Conservation (phyloP, 2,888 invertebrate species). For the Syritta pipiens region DNA sequence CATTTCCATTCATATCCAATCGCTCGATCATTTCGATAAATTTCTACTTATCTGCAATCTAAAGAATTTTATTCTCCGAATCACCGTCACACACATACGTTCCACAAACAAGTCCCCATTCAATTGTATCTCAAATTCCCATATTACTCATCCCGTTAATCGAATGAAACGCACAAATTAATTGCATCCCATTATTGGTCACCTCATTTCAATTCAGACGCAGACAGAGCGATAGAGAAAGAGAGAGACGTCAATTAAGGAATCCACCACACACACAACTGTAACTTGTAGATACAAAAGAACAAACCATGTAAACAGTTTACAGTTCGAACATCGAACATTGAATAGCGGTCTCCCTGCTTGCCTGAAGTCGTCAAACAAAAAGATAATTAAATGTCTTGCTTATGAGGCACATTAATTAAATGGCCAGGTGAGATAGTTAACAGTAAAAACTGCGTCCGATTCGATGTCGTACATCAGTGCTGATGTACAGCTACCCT, state of each 20-base stretch:
- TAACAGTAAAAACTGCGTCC: constrained; percentile 57
- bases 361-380: constrained; percentile 1
- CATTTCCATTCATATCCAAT: too few species aligned
- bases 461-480: constrained; percentile 56
- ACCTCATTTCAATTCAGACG: constrained; percentile 30
- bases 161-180: constrained; percentile 32
- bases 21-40: too few species aligned
- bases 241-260: constrained; percentile 36
- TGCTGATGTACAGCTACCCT: constrained; percentile 39
- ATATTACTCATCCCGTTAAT: constrained; percentile 45
- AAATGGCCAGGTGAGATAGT: constrained; percentile 46
- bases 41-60: too few species aligned
- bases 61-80: too few species aligned
- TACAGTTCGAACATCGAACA: neutral
- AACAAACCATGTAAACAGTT: constrained; percentile 22
- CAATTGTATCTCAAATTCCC: too few species aligned
- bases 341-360: neutral
- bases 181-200: constrained; percentile 57
- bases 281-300: neutral
- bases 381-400: constrained; percentile 64
- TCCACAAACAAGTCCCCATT: too few species aligned
- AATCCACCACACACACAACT: constrained; percentile 1
- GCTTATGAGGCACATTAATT: constrained; percentile 64
- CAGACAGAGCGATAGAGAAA: constrained; percentile 1
- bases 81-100: too few species aligned